phyloP scores from a whole-genome alignment of 2,888 invertebrate species.

The Nomada ruficornis region DNA sequence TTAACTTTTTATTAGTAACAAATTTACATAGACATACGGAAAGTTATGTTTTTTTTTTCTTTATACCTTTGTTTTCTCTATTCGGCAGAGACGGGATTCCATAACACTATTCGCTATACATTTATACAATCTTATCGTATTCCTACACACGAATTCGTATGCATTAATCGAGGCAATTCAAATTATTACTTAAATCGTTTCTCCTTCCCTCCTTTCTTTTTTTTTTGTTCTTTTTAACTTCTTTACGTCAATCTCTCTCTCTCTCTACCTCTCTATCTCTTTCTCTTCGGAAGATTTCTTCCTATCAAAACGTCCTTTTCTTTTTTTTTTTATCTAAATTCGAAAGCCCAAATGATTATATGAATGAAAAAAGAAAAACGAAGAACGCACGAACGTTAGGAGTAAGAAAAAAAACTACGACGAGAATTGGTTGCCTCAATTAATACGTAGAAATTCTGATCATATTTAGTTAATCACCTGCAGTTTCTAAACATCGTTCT shows the following conservation, averaged over 20 bases:
- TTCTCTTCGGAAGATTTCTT: conserved; percentile 25
- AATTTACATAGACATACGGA: conserved; percentile 80
- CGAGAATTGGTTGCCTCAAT: conserved; percentile 66
- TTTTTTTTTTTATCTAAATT: conserved; percentile 30
- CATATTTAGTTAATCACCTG: conserved; percentile 63
- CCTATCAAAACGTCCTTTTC: conserved; percentile 14
- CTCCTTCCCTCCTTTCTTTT: conserved; percentile 13
- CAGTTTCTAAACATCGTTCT: conserved; percentile 59
- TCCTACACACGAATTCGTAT: conserved; percentile 68
- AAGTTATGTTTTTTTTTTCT: conserved; percentile 64
- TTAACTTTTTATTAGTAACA: conserved; percentile 75
- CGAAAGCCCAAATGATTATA: conserved; percentile 49
- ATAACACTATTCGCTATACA: conserved; percentile 82
- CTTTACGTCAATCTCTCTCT: conserved; percentile 18
- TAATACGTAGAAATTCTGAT: conserved; percentile 69
- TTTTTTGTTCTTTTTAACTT: conserved; percentile 10
- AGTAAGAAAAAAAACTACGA: conserved; percentile 53
- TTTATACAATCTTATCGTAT: conserved; percentile 81
- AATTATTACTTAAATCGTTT: conserved; percentile 51
- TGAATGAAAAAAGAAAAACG: conserved; percentile 27
- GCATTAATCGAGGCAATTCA: conserved; percentile 69
- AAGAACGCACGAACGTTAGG: conserved; percentile 47
- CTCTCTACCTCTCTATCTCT: too few species aligned
- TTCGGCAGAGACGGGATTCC: conserved; percentile 77
- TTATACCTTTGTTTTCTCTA: conserved; percentile 69